A percentile compares a stretch with the other conserved stretches of the same genome.
Conservation (phyloP, 2,797 vertebrate species). For the Pangasius djambal region DNA sequence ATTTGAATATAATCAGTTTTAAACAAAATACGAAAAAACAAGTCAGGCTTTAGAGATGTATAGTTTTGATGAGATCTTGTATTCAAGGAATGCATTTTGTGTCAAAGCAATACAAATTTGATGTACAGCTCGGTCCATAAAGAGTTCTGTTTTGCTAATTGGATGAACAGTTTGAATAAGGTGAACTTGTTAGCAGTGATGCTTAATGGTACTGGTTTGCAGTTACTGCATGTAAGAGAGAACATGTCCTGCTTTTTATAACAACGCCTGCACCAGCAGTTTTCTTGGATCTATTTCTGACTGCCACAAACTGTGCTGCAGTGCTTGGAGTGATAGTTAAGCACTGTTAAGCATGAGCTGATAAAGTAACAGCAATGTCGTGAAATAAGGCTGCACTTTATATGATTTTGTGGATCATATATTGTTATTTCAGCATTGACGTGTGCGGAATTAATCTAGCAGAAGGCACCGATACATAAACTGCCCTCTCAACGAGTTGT, state of each 20-base stretch:
- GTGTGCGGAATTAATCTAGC: not conserved
- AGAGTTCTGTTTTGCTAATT: not conserved
- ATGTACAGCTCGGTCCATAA: no score
- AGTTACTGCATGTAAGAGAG: slow-evolving; percentile 14
- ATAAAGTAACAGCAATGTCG: not conserved
- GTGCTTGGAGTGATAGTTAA: not conserved
- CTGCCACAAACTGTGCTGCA: slow-evolving; percentile 13
- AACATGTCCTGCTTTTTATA: slow-evolving; percentile 72
- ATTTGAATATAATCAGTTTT: not conserved
- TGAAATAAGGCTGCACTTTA: not conserved
- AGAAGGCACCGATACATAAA: not conserved
- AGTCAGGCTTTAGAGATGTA: not conserved
- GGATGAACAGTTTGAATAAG: not conserved
- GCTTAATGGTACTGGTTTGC: not conserved
- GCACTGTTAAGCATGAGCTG: not conserved
- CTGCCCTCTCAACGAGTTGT: no score
- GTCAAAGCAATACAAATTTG: not conserved
- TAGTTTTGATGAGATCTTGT: not conserved
- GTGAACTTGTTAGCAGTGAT: not conserved
- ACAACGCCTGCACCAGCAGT: slow-evolving; percentile 68
- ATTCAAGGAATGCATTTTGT: not conserved
- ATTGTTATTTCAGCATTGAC: not conserved
- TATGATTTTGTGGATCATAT: not conserved
- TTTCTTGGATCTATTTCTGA: slow-evolving; percentile 62
- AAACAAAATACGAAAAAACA: not conserved